Evolutionary conservation across 1,140 invertebrate species (phyloP), one percentile per base, ranked within the genome.

Genomic region (Neodiprion fabricii): DNA sequence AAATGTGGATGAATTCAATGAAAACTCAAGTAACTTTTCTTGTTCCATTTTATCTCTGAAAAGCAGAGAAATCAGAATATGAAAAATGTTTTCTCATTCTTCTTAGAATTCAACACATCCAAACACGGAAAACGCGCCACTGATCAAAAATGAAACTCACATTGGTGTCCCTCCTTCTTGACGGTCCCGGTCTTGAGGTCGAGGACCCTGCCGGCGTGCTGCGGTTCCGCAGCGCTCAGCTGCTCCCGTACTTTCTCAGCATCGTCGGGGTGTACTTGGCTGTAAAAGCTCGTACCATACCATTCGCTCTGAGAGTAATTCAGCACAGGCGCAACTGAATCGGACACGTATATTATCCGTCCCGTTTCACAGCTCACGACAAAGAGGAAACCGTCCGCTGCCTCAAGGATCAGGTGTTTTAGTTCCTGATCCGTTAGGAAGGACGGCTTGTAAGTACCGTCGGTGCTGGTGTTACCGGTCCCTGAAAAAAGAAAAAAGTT

Each of bases 401-500:
- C 98, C 90, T 99, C 98, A 70, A 99, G 89, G 77, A 99, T 99
- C 72, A 99, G 90, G 90, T 99, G 98, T 86, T 99, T 99, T 21
- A 99, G 89, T 87, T 99, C 99, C 86, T 99, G 97, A 89, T 99
- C 99, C 61, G 98, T 99, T 47, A 99, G 91, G 87, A 99, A 99
- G 4, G 98, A 98, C 12, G 98, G 98, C 88, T 99, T 99, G 86
- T 99, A 99, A 1, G 96, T 95, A 48, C 96, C 97, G 90, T 98
- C 97, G 50, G 93, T 93, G 75, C 93, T 96, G 14, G 97, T 98
- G 88, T 98, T 98, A 0, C 97, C 97, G 21, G 97, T 98, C 68
- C 97, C 96, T 97, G 83, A 12, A 86, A 87, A 66, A 85, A 73
- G 72, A 81, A 61, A 70, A 71, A 68, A 68, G 66, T 21, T 70